Conservation (phyloP, 2,888 invertebrate species). For the Labia minor region DNA sequence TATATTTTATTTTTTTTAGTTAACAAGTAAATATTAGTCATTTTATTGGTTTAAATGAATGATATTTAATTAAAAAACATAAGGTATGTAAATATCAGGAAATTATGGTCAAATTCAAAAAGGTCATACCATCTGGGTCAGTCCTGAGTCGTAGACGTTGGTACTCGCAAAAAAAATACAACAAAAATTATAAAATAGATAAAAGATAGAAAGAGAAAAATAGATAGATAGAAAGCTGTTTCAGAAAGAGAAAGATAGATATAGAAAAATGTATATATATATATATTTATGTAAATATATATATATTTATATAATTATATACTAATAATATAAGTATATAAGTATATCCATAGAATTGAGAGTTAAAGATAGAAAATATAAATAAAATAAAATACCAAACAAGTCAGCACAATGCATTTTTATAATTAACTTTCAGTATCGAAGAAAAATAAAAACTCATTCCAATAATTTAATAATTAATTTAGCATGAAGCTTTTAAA, state of each 20-base stretch:
- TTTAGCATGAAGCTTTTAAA: not conserved
- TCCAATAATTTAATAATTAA: not conserved
- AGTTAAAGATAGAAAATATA: too few species aligned
- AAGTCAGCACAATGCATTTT: too few species aligned
- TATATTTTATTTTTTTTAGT: too few species aligned
- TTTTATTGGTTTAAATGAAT: not conserved
- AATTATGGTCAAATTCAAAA: not conserved
- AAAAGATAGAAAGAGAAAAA: too few species aligned
- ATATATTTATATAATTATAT: too few species aligned
- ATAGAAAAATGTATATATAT: not conserved
- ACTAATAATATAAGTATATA: too few species aligned
- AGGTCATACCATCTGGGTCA: constrained; percentile 8
- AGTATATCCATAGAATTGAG: too few species aligned
- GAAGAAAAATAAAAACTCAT: not conserved
- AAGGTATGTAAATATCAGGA: too few species aligned
- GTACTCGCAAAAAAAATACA: not conserved
- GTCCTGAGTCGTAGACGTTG: constrained; percentile 20
- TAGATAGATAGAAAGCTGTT: constrained; percentile 14
- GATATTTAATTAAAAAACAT: not conserved
- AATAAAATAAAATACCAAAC: too few species aligned
- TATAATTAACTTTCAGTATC: too few species aligned
- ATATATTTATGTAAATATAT: not conserved
- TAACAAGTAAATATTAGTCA: too few species aligned
- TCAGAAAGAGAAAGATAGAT: not conserved
- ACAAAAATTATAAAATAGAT: not conserved